These are phyloP conservation scores for Oryzias dopingdopingensis DNA, from an alignment of 2,797 vertebrate genomes.

Conservation along the genomic window DNA sequence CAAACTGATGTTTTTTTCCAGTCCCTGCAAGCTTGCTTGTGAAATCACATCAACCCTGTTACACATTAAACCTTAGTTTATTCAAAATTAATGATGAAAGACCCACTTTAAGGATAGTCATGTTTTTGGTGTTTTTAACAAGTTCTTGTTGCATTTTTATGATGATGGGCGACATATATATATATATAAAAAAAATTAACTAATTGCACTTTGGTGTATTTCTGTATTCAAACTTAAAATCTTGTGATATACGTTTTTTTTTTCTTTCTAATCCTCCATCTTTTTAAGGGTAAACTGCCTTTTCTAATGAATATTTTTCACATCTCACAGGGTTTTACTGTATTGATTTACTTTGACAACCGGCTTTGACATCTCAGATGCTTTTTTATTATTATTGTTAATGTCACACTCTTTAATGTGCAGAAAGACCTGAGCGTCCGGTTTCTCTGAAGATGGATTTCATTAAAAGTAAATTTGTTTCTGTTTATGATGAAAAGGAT, in stretches of 20 bases:
- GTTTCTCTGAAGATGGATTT: neutral
- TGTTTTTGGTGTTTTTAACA: neutral
- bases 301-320: neutral
- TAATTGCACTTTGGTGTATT: no score
- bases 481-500: neutral
- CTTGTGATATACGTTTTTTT: no score
- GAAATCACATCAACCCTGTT: conserved; percentile 51
- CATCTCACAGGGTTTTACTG: neutral
- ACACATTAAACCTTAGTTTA: conserved; percentile 5
- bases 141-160: neutral
- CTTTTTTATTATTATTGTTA: neutral
- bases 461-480: neutral
- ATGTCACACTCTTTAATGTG: neutral
- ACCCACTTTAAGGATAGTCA: neutral
- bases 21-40: conserved; percentile 34
- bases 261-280: no score
- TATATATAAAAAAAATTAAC: no score
- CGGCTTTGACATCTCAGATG: neutral
- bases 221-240: no score
- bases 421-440: neutral
- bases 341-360: neutral
- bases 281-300: neutral
- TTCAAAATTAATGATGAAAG: neutral
- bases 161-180: no score
- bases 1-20: conserved; percentile 26